These are phyloP conservation scores for Cryptoprocta ferox DNA, from an alignment of 2,797 vertebrate genomes.

Conservation along the genomic window DNA sequence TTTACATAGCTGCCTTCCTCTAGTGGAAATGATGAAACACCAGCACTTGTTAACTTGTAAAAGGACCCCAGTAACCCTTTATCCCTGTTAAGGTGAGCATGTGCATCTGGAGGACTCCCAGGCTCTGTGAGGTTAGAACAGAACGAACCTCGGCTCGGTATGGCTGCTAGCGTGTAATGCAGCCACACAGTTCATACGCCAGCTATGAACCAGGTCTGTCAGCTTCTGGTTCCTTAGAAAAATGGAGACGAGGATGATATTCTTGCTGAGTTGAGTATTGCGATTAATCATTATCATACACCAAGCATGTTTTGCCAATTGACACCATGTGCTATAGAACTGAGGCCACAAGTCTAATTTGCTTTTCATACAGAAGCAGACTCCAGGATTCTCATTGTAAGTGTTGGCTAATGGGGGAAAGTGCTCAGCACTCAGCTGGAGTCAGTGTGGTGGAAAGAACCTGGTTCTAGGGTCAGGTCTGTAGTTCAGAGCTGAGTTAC, in stretches of 20 bases:
- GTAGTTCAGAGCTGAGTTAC: background rate
- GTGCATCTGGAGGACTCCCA: background rate
- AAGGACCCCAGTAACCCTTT: background rate
- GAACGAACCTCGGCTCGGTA: background rate
- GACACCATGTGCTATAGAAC: background rate
- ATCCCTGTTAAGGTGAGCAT: background rate
- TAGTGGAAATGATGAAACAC: background rate
- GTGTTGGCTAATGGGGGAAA: background rate
- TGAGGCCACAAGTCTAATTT: background rate
- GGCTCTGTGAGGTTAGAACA: background rate
- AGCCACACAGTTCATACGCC: background rate
- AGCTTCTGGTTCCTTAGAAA: background rate
- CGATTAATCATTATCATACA: background rate
- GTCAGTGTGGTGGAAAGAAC: background rate
- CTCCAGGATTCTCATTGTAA: background rate
- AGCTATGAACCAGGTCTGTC: background rate
- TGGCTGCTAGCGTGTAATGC: background rate
- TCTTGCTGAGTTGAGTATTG: background rate
- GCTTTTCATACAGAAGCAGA: background rate
- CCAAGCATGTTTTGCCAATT: background rate
- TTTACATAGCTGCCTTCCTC: background rate
- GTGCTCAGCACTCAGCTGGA: background rate
- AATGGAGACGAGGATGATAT: background rate
- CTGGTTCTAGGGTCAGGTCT: background rate
- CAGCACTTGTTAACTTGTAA: slow-evolving; percentile 1